Evolutionary conservation across 2,888 invertebrate species (phyloP).

Genomic region (Theodoxus fluviatilis): DNA sequence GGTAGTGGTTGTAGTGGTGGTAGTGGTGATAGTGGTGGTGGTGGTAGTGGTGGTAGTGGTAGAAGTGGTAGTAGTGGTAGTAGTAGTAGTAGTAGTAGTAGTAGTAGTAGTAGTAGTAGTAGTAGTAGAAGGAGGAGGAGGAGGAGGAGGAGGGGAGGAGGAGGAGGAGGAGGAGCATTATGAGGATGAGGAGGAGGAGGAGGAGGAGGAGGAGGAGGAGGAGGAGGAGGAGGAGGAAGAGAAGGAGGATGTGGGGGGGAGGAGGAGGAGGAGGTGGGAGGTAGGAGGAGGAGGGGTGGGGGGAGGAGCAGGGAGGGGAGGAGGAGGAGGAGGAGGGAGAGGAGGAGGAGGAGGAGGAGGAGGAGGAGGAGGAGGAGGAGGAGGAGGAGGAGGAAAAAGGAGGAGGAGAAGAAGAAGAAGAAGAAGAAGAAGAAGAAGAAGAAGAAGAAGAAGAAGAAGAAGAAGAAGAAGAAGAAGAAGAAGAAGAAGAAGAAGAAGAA

Average conservation of each 20-base stretch:
- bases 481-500: not conserved
- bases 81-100: too few species aligned
- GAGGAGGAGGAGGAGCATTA: not conserved
- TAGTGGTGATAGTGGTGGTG: too few species aligned
- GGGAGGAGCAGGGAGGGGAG: not conserved
- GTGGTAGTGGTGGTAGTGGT: too few species aligned
- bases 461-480: conserved; percentile 9
- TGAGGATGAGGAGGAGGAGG: not conserved
- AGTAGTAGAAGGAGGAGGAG: too few species aligned
- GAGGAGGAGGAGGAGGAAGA: not conserved
- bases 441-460: conserved; percentile 17
- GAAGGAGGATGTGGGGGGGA: too few species aligned
- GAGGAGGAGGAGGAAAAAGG: conserved; percentile 10
- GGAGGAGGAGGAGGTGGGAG: too few species aligned
- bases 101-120: too few species aligned
- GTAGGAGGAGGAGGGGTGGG: too few species aligned
- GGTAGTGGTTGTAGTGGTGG: too few species aligned
- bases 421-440: not conserved
- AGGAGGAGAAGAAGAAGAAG: not conserved
- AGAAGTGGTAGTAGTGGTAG: too few species aligned
- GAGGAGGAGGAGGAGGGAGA: not conserved
- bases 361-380: not conserved
- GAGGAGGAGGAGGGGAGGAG: not conserved
- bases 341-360: not conserved
- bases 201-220: not conserved